These are phyloP conservation scores for Sphaerophoria taeniata DNA, from an alignment of 2,888 invertebrate genomes.

Conservation along the genomic window DNA sequence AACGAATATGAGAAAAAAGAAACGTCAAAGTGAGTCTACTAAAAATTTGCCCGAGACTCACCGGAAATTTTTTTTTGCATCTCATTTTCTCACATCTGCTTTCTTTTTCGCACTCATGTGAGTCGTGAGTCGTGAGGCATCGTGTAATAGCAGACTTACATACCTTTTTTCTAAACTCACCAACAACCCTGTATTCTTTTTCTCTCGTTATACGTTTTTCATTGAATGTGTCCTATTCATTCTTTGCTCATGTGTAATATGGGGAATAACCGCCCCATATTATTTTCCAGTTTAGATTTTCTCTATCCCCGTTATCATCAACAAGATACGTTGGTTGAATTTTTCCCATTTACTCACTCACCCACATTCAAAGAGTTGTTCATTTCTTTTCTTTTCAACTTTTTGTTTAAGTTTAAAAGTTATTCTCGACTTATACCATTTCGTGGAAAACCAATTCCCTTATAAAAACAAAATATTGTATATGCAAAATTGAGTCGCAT, in stretches of 20 bases:
- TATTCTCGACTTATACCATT: conserved; percentile 4
- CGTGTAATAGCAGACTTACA: too few species aligned
- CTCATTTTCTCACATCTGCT: too few species aligned
- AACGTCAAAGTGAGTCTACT: too few species aligned
- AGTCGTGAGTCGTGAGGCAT: too few species aligned
- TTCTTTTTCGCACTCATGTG: too few species aligned
- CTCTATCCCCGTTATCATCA: neutral
- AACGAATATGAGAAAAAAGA: too few species aligned
- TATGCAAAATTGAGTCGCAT: too few species aligned
- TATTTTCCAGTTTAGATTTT: conserved; percentile 47
- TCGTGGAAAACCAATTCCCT: conserved; percentile 14
- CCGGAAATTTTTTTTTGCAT: too few species aligned
- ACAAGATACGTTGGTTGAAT: neutral
- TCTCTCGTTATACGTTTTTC: neutral
- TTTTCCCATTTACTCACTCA: neutral
- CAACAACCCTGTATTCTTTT: neutral
- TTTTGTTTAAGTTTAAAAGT: conserved; percentile 9
- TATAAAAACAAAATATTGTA: too few species aligned
- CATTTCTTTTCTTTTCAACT: conserved; percentile 2
- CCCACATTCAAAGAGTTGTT: too few species aligned
- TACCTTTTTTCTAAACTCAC: neutral
- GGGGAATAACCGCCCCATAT: conserved; percentile 40
- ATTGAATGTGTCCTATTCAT: conserved; percentile 34
- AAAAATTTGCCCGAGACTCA: too few species aligned
- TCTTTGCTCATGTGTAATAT: conserved; percentile 14